Conservation (phyloP, 2,888 invertebrate genomes). For the Himalopsyche tibetana region DNA sequence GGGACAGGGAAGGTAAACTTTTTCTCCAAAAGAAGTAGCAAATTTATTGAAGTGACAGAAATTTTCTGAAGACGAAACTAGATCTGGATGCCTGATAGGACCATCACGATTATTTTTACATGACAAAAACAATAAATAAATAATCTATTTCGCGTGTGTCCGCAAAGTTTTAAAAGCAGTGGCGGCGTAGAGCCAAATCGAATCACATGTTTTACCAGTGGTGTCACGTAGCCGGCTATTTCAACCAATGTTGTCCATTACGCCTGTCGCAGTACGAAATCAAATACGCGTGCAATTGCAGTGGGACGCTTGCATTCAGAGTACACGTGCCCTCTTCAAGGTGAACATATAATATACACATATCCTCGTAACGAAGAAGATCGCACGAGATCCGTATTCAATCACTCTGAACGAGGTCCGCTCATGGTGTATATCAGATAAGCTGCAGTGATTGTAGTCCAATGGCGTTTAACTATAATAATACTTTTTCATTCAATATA, state of each 20-base stretch:
- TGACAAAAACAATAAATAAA: too few species aligned
- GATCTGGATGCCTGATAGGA: too few species aligned
- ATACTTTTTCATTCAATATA: too few species aligned
- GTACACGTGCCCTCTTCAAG: slow-evolving; percentile 15
- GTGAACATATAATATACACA: neutral
- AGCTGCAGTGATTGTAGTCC: neutral
- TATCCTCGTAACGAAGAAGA: neutral
- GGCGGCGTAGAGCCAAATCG: neutral
- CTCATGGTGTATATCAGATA: neutral
- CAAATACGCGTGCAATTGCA: slow-evolving; percentile 11
- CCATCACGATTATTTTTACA: too few species aligned
- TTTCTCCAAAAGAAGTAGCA: too few species aligned
- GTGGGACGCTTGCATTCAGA: neutral
- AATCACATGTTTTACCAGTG: neutral
- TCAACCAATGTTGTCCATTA: slow-evolving; percentile 19
- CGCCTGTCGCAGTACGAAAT: neutral
- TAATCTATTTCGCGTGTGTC: too few species aligned
- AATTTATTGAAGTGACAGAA: too few species aligned
- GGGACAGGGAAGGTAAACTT: too few species aligned
- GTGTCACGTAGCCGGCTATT: slow-evolving; percentile 2
- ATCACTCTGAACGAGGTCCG: neutral
- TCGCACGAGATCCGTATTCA: neutral
- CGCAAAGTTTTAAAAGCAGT: too few species aligned
- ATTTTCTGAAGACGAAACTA: too few species aligned
- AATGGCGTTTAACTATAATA: too few species aligned